Percentiles rank a stretch among this genome's conserved stretches.
These are phyloP conservation scores for Alsophila aescularia DNA, from an alignment of 2,888 invertebrate species.

Conservation along the genomic window DNA sequence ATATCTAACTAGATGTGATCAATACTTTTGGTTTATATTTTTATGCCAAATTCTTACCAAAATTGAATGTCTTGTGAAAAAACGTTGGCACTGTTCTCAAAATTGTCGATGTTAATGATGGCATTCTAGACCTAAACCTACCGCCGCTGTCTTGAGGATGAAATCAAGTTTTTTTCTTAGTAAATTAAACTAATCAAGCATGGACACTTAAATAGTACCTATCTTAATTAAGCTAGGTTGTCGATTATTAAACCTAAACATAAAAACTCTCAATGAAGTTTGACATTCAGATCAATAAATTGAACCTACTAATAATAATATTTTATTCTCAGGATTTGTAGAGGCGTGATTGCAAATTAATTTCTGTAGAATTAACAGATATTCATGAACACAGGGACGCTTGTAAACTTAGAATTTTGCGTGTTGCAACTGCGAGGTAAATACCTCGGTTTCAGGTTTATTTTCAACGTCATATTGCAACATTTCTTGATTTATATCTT, in stretches of 20 bases:
- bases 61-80: no score
- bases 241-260: no score
- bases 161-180: no score
- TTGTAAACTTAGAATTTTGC: conserved; percentile 39
- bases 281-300: background rate
- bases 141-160: no score
- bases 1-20: background rate
- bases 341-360: conserved; percentile 6
- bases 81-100: no score
- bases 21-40: background rate
- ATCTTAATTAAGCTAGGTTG: no score
- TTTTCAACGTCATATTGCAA: conserved; percentile 8
- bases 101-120: no score
- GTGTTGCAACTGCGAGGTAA: conserved; percentile 42
- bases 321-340: background rate
- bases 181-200: no score
- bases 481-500: conserved; percentile 6
- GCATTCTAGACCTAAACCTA: no score
- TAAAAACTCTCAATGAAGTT: background rate
- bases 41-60: background rate
- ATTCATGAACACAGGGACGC: conserved; percentile 47
- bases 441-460: conserved; percentile 31
- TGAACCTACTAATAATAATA: background rate
- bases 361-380: conserved; percentile 26
- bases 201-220: no score